Evolutionary conservation across 2,888 invertebrate species (phyloP).

Genomic region (Callosobruchus maculatus): DNA sequence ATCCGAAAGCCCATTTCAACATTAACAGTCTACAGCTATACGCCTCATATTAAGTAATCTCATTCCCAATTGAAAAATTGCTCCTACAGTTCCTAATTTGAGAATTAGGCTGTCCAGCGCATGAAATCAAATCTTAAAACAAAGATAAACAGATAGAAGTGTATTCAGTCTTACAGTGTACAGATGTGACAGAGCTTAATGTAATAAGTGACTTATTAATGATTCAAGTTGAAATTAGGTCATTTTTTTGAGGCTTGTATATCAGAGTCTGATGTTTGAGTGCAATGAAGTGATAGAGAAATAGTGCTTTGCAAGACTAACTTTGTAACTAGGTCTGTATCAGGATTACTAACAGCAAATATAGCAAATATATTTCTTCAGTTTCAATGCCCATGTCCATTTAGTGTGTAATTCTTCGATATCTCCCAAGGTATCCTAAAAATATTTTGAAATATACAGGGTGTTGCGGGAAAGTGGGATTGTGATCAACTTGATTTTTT

Average conservation of each 20-base stretch:
- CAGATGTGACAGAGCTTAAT: neutral
- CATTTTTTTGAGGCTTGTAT: neutral
- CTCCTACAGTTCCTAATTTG: neutral
- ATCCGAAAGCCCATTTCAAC: neutral
- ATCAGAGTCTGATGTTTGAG: neutral
- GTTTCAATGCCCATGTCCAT: too few species aligned
- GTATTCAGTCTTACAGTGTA: neutral
- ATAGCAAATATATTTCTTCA: neutral
- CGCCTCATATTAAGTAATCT: constrained; percentile 15
- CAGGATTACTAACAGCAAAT: too few species aligned
- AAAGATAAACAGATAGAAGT: neutral
- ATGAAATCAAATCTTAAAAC: neutral
- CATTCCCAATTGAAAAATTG: constrained; percentile 22
- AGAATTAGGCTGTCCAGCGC: neutral
- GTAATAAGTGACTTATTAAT: neutral
- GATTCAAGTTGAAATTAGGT: neutral
- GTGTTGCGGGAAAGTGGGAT: too few species aligned
- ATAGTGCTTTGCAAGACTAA: neutral
- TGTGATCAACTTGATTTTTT: too few species aligned
- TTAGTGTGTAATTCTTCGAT: too few species aligned
- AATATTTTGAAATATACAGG: too few species aligned
- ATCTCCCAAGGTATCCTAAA: too few species aligned
- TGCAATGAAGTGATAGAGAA: neutral
- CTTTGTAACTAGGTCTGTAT: neutral
- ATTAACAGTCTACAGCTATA: neutral